These are phyloP conservation scores for Danio aesculapii DNA, from an alignment of 2,797 vertebrate genomes.

Conservation along the genomic window DNA sequence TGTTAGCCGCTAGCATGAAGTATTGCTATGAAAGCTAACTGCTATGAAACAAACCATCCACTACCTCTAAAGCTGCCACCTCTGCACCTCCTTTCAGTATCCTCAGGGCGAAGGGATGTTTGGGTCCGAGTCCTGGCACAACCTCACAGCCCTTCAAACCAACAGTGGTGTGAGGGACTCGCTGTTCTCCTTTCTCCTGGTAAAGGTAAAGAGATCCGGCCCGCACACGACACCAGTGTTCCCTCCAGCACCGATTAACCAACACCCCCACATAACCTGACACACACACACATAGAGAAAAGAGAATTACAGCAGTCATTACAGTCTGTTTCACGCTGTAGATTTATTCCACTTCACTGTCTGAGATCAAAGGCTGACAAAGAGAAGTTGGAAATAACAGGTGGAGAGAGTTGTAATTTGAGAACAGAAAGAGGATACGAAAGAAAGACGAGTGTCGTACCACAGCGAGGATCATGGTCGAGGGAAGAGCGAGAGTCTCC, in stretches of 20 bases:
- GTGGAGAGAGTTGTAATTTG: conserved; percentile 34
- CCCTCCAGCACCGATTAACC: conserved; percentile 92
- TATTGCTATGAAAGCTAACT: background rate
- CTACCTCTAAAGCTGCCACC: conserved; percentile 89
- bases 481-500: conserved; percentile 81
- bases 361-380: conserved; percentile 20
- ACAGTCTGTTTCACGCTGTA: conserved; percentile 24
- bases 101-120: conserved; percentile 93
- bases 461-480: conserved; percentile 89
- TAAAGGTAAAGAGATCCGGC: conserved; percentile 88
- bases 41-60: background rate
- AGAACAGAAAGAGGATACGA: conserved; percentile 16
- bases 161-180: conserved; percentile 81
- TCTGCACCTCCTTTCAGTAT: conserved; percentile 87
- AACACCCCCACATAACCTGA: conserved; percentile 90
- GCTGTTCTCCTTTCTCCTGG: conserved; percentile 84
- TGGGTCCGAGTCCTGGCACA: conserved; percentile 87
- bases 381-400: conserved; percentile 26
- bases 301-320: conserved; percentile 32
- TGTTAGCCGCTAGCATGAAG: background rate
- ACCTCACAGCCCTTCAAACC: conserved; percentile 88
- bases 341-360: conserved; percentile 35
- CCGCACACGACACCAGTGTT: conserved; percentile 91
- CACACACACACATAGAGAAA: background rate
- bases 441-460: conserved; percentile 70